These are phyloP conservation scores for Chaenodraco wilsoni DNA, from an alignment of 2,797 vertebrate genomes.

Conservation along the genomic window DNA sequence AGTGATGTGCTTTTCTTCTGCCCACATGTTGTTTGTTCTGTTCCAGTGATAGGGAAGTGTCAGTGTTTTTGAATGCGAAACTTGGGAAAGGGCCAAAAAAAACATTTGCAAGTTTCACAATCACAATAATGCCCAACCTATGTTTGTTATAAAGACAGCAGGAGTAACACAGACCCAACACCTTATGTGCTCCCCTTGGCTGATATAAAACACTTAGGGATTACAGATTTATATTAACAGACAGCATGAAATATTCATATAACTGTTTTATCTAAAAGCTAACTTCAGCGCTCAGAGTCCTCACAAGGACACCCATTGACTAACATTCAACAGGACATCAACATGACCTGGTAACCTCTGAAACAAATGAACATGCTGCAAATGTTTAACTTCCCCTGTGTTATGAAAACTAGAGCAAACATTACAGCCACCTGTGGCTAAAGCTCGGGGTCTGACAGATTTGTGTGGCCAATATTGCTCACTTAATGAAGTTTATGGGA, in stretches of 20 bases:
- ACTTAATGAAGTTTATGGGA: background rate
- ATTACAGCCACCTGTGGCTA: conserved; percentile 13
- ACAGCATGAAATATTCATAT: background rate
- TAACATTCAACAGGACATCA: conserved; percentile 26
- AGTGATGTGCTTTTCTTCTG: background rate
- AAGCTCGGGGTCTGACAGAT: conserved; percentile 20
- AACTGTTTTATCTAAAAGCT: no score
- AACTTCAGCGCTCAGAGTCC: background rate
- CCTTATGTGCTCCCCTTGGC: background rate
- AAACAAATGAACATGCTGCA: conserved; percentile 17
- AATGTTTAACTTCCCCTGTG: conserved; percentile 37
- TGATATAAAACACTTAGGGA: background rate
- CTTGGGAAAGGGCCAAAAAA: conserved; percentile 5
- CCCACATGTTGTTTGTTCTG: background rate
- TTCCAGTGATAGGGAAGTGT: conserved; percentile 3
- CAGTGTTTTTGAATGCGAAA: background rate
- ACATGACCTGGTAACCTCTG: conserved; percentile 36
- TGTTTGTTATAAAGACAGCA: background rate
- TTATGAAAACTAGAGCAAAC: conserved; percentile 9
- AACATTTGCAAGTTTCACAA: conserved; percentile 31
- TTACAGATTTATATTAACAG: background rate
- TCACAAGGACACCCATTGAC: conserved; percentile 15
- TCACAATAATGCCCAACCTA: background rate
- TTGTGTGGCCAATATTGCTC: background rate
- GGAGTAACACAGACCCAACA: background rate